Evolutionary conservation across 2,888 invertebrate species (phyloP).

Genomic region (Noctuana brunneofusca): DNA sequence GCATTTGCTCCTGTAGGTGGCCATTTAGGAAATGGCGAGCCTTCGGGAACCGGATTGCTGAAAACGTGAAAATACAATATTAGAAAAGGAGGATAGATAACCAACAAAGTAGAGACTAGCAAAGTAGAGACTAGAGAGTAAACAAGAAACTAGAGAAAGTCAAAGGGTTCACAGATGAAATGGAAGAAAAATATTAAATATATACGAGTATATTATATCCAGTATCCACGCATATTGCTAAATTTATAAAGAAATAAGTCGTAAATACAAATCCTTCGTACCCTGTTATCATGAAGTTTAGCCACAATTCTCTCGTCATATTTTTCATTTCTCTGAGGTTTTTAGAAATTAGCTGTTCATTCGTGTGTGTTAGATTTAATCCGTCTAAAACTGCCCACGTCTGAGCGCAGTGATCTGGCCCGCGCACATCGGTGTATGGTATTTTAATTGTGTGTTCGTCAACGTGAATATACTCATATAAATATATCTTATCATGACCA

Average conservation of each 20-base stretch:
- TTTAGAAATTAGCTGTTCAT: constrained; percentile 20
- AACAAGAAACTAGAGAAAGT: too few relatives aligned
- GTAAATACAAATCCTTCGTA: not conserved
- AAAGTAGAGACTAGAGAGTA: too few relatives aligned
- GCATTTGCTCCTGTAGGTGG: too few relatives aligned
- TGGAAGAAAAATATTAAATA: too few relatives aligned
- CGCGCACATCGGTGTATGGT: constrained; percentile 43
- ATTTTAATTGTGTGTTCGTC: constrained; percentile 44
- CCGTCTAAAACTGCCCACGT: constrained; percentile 37
- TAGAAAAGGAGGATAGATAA: too few relatives aligned
- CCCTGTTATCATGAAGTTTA: constrained; percentile 41
- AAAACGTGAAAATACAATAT: not conserved
- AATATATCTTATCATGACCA: constrained; percentile 46
- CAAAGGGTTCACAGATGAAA: too few relatives aligned
- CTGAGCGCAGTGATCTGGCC: constrained; percentile 49
- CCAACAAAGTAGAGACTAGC: too few relatives aligned
- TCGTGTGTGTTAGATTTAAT: constrained; percentile 14
- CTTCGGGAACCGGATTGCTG: constrained; percentile 47
- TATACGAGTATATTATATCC: too few relatives aligned
- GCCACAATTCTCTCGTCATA: constrained; percentile 30
- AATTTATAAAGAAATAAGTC: too few relatives aligned
- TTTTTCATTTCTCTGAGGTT: constrained; percentile 20
- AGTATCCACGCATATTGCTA: too few relatives aligned
- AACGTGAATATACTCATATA: constrained; percentile 51
- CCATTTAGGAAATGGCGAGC: constrained; percentile 40